These are phyloP conservation scores for Camelus bactrianus DNA, from an alignment of 2,113 vertebrate species.

Conservation along the genomic window DNA sequence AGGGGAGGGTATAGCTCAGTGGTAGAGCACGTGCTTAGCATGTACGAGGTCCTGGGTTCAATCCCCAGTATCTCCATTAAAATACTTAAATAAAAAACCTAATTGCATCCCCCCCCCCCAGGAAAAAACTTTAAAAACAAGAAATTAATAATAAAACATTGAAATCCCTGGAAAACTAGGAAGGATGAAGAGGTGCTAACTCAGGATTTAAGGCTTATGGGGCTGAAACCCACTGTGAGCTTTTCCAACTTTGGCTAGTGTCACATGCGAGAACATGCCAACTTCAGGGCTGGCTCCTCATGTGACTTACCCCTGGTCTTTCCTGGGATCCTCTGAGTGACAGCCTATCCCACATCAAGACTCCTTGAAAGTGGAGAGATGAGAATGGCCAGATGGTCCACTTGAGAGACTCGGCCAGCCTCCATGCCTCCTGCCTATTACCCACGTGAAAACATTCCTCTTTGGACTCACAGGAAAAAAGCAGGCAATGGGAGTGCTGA, in stretches of 20 bases:
- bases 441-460: neutral
- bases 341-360: neutral
- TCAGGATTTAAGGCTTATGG: neutral
- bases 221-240: neutral
- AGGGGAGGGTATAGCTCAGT: no score
- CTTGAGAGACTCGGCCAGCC: no score
- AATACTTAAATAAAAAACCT: no score
- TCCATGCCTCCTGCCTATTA: neutral
- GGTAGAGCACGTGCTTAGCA: no score
- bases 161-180: neutral
- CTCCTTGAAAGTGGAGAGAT: neutral
- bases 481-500: accelerated
- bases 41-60: no score
- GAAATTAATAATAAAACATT: neutral
- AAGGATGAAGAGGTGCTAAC: neutral
- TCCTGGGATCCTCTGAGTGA: neutral
- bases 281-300: neutral
- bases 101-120: no score
- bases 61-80: no score
- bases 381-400: neutral
- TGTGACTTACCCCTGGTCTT: neutral
- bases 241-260: neutral
- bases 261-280: neutral
- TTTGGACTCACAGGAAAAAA: neutral
- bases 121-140: no score